Evolutionary conservation across 2,888 invertebrate species (phyloP), one percentile per base, ranked within the genome.

Genomic region (Octonoba sinensis): DNA sequence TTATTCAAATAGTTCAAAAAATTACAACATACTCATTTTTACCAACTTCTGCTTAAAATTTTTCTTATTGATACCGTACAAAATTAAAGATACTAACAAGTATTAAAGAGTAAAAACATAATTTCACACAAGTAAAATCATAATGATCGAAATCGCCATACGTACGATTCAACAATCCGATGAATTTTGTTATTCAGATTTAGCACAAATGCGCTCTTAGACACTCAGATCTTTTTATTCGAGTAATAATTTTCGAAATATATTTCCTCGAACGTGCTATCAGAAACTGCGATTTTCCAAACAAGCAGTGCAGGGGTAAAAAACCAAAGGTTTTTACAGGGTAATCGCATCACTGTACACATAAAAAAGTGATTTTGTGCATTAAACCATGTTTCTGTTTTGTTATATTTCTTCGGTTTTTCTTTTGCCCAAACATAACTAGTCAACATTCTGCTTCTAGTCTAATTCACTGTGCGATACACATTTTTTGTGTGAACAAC

Each of bases 391-490:
- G 69, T 56, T 62, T 70, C 49, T 51, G 51, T 51, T 73, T 46
- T 59, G 49, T 60, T 44, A 20, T 46, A 15, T 16, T 18, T 51
- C 51, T 62, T 62, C 13, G 18, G 44, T 62, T 62, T 70, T 60
- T 51, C 36, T 62, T 62, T 44, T 51, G 81, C 81, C 81, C 81
- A 82, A 82, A 82, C 81, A 75, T 82, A 82, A 82, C 81, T 70
- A 82, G 74, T 82, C 75, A 82, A 82, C 81, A 82, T 65, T 82
- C 69, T 67, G 73, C 64, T 73, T 81, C 79, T 81, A 81, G 62
- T 66, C 79, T 81, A 81, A 67, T 62, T 73, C 65, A 65, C 79
- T 82, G 81, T 82, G 81, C 81, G 81, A 82, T 82, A 82, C 79
- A 81, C 79, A 69, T 65, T 65, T n/a, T 65, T 54, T 71, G 51